A percentile compares a stretch with the other conserved stretches of the same genome.
phyloP scores from a whole-genome alignment of 2,888 invertebrate species.

The Merodon equestris region DNA sequence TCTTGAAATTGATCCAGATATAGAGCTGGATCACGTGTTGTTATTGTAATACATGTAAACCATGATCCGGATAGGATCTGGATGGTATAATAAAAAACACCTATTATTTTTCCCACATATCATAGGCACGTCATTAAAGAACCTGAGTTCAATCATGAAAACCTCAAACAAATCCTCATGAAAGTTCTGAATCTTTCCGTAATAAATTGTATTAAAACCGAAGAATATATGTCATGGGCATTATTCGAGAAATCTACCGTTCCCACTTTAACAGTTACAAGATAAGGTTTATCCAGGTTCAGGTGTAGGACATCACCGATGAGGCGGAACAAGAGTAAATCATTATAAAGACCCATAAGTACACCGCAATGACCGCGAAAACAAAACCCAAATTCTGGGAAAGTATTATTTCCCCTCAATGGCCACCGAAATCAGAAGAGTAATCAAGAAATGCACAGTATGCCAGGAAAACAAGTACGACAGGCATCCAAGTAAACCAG shows the following conservation, averaged over 20 bases:
- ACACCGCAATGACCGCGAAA: conserved; percentile 44
- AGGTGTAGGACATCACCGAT: conserved; percentile 33
- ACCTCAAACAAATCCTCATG: too few relatives aligned
- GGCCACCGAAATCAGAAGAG: conserved; percentile 27
- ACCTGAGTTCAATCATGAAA: too few relatives aligned
- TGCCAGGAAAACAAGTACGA: conserved; percentile 56
- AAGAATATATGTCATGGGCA: conserved; percentile 40
- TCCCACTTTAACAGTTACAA: too few relatives aligned
- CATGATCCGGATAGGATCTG: too few relatives aligned
- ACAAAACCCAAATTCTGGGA: conserved; percentile 49
- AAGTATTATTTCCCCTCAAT: conserved; percentile 56
- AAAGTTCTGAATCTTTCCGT: too few relatives aligned
- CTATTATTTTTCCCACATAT: too few relatives aligned
- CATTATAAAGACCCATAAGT: conserved; percentile 41
- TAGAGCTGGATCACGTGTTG: too few relatives aligned
- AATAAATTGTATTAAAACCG: conserved; percentile 37
- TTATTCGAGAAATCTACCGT: conserved; percentile 42
- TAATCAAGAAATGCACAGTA: conserved; percentile 53
- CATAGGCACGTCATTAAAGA: too few relatives aligned
- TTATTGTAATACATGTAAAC: too few relatives aligned
- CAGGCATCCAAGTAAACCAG: conserved; percentile 39
- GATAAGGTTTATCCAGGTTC: conserved; percentile 29
- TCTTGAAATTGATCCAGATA: too few relatives aligned
- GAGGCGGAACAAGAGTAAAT: conserved; percentile 23
- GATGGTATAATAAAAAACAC: too few relatives aligned